Evolutionary conservation across 2,797 vertebrate species (phyloP), one percentile per base, ranked within the genome.

Genomic region (Coluber constrictor): DNA sequence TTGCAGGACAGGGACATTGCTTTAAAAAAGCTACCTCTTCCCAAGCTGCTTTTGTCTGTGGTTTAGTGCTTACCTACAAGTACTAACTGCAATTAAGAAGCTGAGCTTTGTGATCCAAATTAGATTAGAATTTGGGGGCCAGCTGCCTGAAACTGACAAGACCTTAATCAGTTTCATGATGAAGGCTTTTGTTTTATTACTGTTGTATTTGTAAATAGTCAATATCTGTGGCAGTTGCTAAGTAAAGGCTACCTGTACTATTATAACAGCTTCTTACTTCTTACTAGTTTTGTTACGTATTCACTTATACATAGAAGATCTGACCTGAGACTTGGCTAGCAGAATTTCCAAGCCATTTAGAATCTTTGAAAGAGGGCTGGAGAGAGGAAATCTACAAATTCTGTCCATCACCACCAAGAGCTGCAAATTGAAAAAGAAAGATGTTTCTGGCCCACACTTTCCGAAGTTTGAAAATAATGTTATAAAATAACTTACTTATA

Each of bases 271-370:
- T 83, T 47, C 37, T 89, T 51, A 11, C 3, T n/a, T 70, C n/a
- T 74, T 74, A 18, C 6, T 25, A 89, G 5, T 29, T 61, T 56
- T 56, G 51, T n/a, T 5, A 56, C 9, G 18, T 32, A 18, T 54
- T 16, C 43, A 63, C 9, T 47, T 11, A 61, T 8, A 43, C 32
- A 47, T 27, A 43, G 8, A 63, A 56, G 60, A 87, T 43, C 97
- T 97, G 96, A 99, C 99, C 97, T 99, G 99, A 63, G 99, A 98
- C 96, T 99, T 99, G 96, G 98, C 97, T 87, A 99, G 98, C 93
- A 99, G 98, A 94, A 99, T 99, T 97, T 99, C 99, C 96, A 99
- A 97, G n/a, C 99, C 99, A 47, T 99, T 99, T 18, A 99, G 97
- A 93, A 99, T 98, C 96, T 99, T 99, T 16, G 99, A 98, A 87